Percentiles rank a stretch among this genome's conserved stretches.
phyloP scores from a whole-genome alignment of 2,888 invertebrate species.

The Chalcis sispes region DNA sequence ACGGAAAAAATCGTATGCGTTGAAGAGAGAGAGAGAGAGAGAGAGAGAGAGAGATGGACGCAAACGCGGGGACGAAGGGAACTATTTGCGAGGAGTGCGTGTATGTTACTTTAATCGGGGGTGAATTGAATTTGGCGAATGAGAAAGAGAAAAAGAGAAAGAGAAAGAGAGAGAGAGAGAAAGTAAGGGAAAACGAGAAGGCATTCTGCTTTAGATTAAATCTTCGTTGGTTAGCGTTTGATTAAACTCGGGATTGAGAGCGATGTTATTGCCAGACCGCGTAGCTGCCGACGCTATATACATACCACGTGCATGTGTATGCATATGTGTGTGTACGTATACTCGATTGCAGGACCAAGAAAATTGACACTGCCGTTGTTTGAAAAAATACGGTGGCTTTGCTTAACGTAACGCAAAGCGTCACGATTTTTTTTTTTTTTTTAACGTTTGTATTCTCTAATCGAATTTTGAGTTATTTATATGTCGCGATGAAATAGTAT shows the following conservation, averaged over 20 bases:
- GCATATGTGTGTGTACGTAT: no score
- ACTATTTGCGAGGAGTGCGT: constrained; percentile 33
- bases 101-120: constrained; percentile 56
- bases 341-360: constrained; percentile 25
- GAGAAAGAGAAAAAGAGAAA: constrained; percentile 47
- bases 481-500: no score
- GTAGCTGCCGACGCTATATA: constrained; percentile 55
- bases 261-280: constrained; percentile 72
- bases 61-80: no score
- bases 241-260: constrained; percentile 75
- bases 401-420: no score
- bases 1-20: no score
- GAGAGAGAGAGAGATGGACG: constrained; percentile 46
- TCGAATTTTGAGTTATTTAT: no score
- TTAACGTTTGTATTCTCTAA: no score
- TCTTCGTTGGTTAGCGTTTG: constrained; percentile 75
- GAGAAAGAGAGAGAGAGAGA: constrained; percentile 49
- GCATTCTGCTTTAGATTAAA: constrained; percentile 73
- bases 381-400: no score
- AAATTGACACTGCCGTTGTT: constrained; percentile 41
- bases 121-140: constrained; percentile 41
- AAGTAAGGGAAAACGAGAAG: constrained; percentile 42
- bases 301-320: constrained; percentile 23
- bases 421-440: no score
- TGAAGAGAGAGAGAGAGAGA: no score